These are phyloP conservation scores for Lytechinus variegatus DNA, from an alignment of 35 echinoderm and acorn worm genomes.

Conservation along the genomic window DNA sequence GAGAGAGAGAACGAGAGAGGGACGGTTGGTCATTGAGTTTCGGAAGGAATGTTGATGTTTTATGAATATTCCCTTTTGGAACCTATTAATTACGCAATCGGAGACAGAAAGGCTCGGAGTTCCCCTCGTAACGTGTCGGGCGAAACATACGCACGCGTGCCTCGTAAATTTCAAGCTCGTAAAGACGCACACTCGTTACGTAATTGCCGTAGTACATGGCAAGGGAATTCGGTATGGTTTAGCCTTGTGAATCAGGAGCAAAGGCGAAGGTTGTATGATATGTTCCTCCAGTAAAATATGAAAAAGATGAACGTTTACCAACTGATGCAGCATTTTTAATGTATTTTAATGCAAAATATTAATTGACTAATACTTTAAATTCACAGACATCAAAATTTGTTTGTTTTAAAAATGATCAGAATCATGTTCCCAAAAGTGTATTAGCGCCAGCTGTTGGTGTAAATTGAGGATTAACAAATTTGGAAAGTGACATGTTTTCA, in stretches of 20 bases:
- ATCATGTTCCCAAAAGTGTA: not conserved
- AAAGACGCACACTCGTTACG: not conserved
- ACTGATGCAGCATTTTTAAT: not conserved
- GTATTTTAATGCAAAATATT: not conserved
- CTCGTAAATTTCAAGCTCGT: not conserved
- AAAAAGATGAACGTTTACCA: not conserved
- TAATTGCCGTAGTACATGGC: not conserved
- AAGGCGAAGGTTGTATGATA: not conserved
- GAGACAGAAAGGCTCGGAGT: not conserved
- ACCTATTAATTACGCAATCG: not conserved
- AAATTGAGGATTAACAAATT: not conserved
- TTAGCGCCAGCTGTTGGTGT: not conserved
- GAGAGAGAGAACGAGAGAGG: not conserved
- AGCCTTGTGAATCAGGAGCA: not conserved
- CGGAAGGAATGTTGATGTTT: not conserved
- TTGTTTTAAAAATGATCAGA: not conserved
- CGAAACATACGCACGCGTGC: not conserved
- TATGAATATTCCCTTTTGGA: conserved; percentile 2
- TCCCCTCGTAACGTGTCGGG: not conserved
- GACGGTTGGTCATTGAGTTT: not conserved
- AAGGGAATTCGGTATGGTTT: not conserved
- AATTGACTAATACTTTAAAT: too few relatives aligned
- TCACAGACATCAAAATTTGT: too few relatives aligned
- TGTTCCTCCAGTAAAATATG: not conserved
- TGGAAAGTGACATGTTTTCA: not conserved